Base-by-base conservation (phyloP, 92 coral and sea anemone species). In the Actinostola sp. region DNA sequence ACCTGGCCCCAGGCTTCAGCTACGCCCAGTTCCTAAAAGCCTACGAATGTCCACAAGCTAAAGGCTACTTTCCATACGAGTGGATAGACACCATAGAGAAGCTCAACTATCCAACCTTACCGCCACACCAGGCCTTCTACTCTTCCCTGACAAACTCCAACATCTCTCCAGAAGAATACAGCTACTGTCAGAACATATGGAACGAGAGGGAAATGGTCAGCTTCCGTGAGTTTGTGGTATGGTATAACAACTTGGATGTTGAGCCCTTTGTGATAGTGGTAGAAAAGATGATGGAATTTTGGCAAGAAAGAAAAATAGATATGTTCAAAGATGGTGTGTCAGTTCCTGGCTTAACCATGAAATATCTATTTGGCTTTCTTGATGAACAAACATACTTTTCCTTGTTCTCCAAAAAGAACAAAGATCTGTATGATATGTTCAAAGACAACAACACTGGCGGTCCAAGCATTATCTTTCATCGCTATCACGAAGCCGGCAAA, bases 11-110 rank as follows among this genome's bases (percentile, higher is more conserved):
- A 0, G 76, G 89, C 0, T 77, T 77, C 83, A 70, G 50, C 30
- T 83, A 77, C 17, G 71, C 63, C 28, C 75, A 84, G 50, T 77
- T 84, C 58, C 59, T 84, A 9, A 78, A 77, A 17, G 77, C 81
- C 8, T 77, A 63, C 66, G 76, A 84, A 21, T 70, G 78, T 19
- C 29, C 67, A 0, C 75, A 70, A 27, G 57, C 72, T 23, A 83
- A 83, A 56, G 55, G 85, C 5, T 71, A 46, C 32, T 84, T 84
- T 19, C 81, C 82, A 1, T 72, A 72, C 25, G 85, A 78, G 39
- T 78, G 79, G 79, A 14, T 78, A 11, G 7, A 66, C 17, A 8
- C 42, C 15, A 49, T 78, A 2, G 85, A 78, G 24, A 78, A 78
- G 80, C 50, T 84, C 5, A 31, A 84, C 15, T 34, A 61, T 16